These are phyloP conservation scores for Aphrocallistes beatrix DNA, from an alignment of 37 sponge, comb jelly and placozoan genomes.

Conservation along the genomic window DNA sequence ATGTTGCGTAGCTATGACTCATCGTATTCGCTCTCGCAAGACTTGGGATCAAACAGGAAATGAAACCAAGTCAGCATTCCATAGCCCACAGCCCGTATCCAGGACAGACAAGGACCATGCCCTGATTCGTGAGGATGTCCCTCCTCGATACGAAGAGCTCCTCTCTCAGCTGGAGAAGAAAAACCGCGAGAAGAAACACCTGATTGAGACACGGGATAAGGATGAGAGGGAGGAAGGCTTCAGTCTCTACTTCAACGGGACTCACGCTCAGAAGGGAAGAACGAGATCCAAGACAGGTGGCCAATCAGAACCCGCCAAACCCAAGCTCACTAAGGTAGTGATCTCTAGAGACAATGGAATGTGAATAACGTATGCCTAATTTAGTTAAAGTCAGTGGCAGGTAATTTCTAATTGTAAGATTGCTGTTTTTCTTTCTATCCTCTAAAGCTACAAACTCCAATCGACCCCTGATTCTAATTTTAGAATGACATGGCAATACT, in stretches of 20 bases:
- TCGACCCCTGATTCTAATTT: too few relatives aligned
- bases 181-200: background rate
- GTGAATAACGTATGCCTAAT: too few relatives aligned
- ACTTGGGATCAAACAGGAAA: background rate
- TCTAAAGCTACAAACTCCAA: too few relatives aligned
- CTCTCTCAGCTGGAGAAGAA: background rate
- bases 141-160: background rate
- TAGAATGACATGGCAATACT: too few relatives aligned
- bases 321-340: background rate
- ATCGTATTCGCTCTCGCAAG: background rate
- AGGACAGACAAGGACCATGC: background rate
- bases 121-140: background rate
- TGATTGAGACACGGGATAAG: background rate
- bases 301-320: background rate
- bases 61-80: constrained; percentile 10
- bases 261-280: background rate
- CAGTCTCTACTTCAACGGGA: constrained; percentile 11
- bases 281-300: background rate
- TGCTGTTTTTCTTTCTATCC: too few relatives aligned
- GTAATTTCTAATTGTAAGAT: too few relatives aligned
- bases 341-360: too few relatives aligned
- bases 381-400: too few relatives aligned
- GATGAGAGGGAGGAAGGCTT: background rate
- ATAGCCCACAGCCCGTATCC: background rate
- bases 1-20: too few relatives aligned